Percentiles rank a stretch among this genome's conserved stretches.
Conservation (phyloP, 2,797 vertebrate genomes). For the Chiroxiphia lanceolata region DNA sequence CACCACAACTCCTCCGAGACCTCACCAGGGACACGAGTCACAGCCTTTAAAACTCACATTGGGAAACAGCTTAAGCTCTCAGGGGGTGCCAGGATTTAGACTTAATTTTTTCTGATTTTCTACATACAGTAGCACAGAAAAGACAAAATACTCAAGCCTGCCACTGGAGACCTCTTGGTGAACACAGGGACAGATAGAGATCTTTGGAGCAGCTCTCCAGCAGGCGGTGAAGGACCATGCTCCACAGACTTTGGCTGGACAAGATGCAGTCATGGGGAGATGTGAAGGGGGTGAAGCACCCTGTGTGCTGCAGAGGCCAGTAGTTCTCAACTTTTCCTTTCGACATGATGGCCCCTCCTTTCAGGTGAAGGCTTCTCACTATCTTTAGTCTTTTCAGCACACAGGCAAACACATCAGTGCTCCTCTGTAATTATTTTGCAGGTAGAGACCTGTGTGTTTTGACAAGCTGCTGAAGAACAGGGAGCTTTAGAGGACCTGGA, state of each 20-base stretch:
- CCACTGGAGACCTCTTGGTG: neutral
- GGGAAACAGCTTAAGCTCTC: neutral
- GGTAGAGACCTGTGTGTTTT: neutral
- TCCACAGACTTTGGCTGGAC: neutral
- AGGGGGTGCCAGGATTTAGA: neutral
- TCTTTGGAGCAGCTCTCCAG: neutral
- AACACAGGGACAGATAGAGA: neutral
- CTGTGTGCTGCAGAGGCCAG: neutral
- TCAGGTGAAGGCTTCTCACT: neutral
- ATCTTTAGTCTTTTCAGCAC: neutral
- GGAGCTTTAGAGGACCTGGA: neutral
- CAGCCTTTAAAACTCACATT: neutral
- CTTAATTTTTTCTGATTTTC: neutral
- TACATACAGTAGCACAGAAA: neutral
- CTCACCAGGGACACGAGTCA: neutral
- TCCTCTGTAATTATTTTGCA: neutral
- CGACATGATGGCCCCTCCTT: neutral
- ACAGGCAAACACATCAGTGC: neutral
- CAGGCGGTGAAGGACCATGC: neutral
- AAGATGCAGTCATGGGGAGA: neutral
- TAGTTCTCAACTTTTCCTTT: neutral
- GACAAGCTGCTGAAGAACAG: neutral
- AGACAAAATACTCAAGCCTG: neutral
- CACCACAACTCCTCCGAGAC: neutral
- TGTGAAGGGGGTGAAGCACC: neutral